Conservation (phyloP, 2,797 vertebrate genomes). For the Lacerta viridis region DNA sequence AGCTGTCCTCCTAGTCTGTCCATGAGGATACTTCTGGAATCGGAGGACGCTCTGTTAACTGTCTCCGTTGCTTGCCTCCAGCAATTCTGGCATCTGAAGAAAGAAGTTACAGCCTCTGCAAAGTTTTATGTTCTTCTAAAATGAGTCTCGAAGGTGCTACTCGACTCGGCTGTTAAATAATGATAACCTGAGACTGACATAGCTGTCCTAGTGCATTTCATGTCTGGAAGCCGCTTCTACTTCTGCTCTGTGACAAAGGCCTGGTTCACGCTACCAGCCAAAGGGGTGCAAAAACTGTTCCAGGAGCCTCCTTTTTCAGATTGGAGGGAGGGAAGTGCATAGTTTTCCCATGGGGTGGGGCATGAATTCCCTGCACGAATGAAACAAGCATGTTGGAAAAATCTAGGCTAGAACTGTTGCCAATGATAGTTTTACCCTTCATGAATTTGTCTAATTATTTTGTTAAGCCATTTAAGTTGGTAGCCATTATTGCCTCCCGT, state of each 20-base stretch:
- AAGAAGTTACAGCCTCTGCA: slow-evolving; percentile 4
- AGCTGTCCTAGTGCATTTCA: not conserved
- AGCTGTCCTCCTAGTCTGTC: not conserved
- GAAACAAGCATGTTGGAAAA: not conserved
- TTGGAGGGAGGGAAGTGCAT: not conserved
- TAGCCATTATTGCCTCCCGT: no score
- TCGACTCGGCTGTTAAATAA: slow-evolving; percentile 25
- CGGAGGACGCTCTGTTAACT: not conserved
- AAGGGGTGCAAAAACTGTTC: not conserved
- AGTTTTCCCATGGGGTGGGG: no score
- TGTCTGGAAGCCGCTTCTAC: not conserved
- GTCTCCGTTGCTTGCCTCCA: not conserved
- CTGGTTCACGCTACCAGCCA: not conserved
- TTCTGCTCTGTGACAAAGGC: not conserved
- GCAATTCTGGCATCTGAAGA: slow-evolving; percentile 1
- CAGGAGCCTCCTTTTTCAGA: not conserved
- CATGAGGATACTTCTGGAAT: not conserved
- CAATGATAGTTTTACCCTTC: no score
- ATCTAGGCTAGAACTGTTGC: not conserved
- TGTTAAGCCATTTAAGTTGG: not conserved
- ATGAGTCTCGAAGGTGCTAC: slow-evolving; percentile 6
- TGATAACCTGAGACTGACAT: not conserved
- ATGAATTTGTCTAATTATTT: no score
- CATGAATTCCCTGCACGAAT: not conserved
- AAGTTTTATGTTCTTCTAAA: slow-evolving; percentile 17